phyloP scores from a whole-genome alignment of 2,888 invertebrate species.

The Meta bourneti region DNA sequence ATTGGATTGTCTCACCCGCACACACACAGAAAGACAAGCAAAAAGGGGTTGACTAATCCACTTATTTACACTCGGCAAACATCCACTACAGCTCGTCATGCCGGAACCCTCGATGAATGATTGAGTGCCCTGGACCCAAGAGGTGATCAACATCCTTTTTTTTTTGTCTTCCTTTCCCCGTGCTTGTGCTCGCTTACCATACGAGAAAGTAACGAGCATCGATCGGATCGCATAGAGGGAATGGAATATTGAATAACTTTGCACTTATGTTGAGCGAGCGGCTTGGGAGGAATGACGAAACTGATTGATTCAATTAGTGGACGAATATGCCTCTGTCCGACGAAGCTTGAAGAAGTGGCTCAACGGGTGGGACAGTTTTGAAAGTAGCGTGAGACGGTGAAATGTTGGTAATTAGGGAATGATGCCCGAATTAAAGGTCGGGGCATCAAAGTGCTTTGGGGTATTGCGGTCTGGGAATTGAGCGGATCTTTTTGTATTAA shows the following conservation, averaged over 20 bases:
- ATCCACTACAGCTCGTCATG: conserved; percentile 47
- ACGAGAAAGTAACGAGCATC: conserved; percentile 32
- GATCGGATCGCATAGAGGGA: conserved; percentile 4
- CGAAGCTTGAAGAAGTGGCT: too few relatives aligned
- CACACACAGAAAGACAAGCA: conserved; percentile 49
- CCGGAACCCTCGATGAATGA: conserved; percentile 51
- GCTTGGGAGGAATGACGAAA: conserved; percentile 16
- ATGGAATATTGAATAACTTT: conserved; percentile 63
- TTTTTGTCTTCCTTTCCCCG: background rate
- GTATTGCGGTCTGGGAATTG: too few relatives aligned
- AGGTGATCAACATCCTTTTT: conserved; percentile 19
- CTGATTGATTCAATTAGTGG: conserved; percentile 50
- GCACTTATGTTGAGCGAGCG: conserved; percentile 22
- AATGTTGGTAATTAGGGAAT: too few relatives aligned
- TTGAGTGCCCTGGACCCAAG: conserved; percentile 61
- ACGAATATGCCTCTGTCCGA: too few relatives aligned
- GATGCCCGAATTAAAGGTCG: too few relatives aligned
- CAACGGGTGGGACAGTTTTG: too few relatives aligned
- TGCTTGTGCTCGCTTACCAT: background rate
- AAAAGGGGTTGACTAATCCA: conserved; percentile 66
- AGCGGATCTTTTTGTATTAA: too few relatives aligned
- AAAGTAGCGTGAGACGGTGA: too few relatives aligned
- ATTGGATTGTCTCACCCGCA: conserved; percentile 65
- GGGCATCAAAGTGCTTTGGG: too few relatives aligned
- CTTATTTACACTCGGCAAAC: conserved; percentile 67